phyloP scores from a whole-genome alignment of 2,797 vertebrate species.

The Arremon brunneinucha region DNA sequence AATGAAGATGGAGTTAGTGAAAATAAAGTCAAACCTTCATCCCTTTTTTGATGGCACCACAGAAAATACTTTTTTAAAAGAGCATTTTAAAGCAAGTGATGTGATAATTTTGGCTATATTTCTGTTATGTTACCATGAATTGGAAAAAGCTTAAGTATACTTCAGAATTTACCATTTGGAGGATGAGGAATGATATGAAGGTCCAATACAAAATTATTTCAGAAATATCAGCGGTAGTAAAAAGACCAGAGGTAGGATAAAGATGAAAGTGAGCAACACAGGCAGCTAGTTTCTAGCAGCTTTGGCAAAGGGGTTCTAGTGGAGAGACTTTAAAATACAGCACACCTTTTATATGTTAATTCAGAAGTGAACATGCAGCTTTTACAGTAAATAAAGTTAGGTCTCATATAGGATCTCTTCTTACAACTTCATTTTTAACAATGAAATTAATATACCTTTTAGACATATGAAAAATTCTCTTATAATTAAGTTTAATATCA shows the following conservation, averaged over 20 bases:
- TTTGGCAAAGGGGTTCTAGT: background rate
- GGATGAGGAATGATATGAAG: background rate
- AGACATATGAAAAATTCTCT: background rate
- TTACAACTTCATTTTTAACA: background rate
- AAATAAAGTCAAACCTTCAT: background rate
- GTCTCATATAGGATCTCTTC: background rate
- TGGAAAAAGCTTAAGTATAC: background rate
- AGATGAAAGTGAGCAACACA: background rate
- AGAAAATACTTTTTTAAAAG: background rate
- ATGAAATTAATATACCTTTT: background rate
- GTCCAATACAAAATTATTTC: background rate
- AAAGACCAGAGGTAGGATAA: background rate
- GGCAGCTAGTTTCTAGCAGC: background rate
- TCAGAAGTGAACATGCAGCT: background rate
- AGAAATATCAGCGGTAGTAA: background rate
- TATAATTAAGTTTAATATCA: background rate
- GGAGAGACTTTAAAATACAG: background rate
- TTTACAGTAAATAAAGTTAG: background rate
- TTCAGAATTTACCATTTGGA: background rate
- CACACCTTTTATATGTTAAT: background rate
- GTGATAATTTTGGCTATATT: background rate
- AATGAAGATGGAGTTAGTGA: background rate
- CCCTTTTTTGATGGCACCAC: background rate
- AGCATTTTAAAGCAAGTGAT: background rate
- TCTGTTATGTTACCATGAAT: background rate